Evolutionary conservation across 2,113 vertebrate species (phyloP), one percentile per base, ranked within the genome.

Genomic region (Vimba vimba): DNA sequence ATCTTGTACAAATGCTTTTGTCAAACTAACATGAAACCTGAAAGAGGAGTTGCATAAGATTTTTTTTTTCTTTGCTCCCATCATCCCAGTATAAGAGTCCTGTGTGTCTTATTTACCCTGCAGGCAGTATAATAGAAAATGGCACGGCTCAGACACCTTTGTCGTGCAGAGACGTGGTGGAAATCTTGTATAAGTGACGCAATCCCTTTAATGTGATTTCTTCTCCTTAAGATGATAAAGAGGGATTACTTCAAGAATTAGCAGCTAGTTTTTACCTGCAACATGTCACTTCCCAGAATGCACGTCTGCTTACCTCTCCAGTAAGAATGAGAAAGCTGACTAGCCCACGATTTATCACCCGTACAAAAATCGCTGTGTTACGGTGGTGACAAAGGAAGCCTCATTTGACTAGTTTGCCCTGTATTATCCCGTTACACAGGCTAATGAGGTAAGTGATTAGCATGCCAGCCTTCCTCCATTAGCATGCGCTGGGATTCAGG

Each of bases 161-260:
- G 60, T 10, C 57, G 62, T 82, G 84, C 77, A 88, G 68, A 88
- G 68, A 92, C 89, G 84, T 89, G 92, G 91, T 88, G 23, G 87
- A 93, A 94, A 93, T 94, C 1, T 71, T 92, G 93, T 84, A 92
- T 92, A 91, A 85, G 94, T 91, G 94, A 94, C 80, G 88, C 89
- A 86, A 93, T 95, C 89, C 90, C 87, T 94, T 94, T 90, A 69
- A 81, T 90, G 91, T 92, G 91, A 94, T 92, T 94, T 93, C 93
- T 94, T 93, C 79, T 94, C 76, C 89, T 90, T 94, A 93, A 93
- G 86, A 92, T 95, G 94, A 95, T 95, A 89, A 96, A 71, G 84
- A 90, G 91, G 91, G 94, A 96, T 96, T 96, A 95, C 86, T 84
- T 75, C 64, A 88, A 39, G 92, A 94, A 94, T 96, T 94, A 95